phyloP scores from a whole-genome alignment of 2,113 vertebrate genomes.

The Catharus minimus region DNA sequence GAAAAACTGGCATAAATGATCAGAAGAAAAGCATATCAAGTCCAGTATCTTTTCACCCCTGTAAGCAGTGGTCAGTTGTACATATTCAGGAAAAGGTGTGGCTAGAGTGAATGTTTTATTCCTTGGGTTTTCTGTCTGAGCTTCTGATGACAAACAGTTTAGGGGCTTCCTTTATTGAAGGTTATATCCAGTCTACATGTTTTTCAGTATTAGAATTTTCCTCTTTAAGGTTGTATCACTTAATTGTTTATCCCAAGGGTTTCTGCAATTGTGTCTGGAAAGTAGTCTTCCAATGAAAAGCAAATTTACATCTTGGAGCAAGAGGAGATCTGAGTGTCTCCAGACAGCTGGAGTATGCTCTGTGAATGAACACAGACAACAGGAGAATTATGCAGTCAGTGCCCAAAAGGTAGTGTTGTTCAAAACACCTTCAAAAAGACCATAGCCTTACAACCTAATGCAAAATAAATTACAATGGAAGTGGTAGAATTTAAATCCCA shows the following conservation, averaged over 20 bases:
- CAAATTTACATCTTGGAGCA: background rate
- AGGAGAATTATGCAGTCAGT: background rate
- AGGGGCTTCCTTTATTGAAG: background rate
- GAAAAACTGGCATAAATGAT: background rate
- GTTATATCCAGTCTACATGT: background rate
- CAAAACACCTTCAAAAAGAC: background rate
- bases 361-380: background rate
- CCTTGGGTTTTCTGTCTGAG: background rate
- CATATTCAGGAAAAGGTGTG: background rate
- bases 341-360: background rate
- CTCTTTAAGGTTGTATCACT: background rate
- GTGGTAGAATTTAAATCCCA: background rate
- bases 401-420: background rate
- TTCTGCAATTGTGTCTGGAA: background rate
- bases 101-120: background rate
- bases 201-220: background rate
- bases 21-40: background rate
- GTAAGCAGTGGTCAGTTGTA: background rate
- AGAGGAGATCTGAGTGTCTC: background rate
- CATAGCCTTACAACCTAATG: background rate
- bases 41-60: background rate
- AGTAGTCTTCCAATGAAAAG: background rate
- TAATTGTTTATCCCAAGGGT: background rate
- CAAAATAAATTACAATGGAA: background rate
- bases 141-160: background rate